Evolutionary conservation across 2,797 vertebrate species (phyloP).

Genomic region (Chanos chanos): DNA sequence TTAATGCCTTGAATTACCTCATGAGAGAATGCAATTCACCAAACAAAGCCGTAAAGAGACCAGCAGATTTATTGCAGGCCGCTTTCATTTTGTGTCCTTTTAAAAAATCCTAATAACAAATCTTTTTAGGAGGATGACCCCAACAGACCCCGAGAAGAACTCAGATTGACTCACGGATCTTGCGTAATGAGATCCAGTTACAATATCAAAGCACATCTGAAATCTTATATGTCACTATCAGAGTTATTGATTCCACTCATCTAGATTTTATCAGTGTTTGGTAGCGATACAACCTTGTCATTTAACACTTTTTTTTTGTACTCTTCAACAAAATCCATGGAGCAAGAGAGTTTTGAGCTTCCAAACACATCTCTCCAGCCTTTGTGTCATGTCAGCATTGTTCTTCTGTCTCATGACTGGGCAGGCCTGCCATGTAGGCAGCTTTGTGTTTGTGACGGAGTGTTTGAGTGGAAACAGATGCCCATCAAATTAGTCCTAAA

Average conservation of each 20-base stretch:
- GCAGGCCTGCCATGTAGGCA: constrained; percentile 18
- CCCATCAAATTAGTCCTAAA: constrained; percentile 40
- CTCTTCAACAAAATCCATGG: background rate
- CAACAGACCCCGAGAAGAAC: too few species aligned
- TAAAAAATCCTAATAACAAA: constrained; percentile 37
- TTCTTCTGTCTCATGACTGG: constrained; percentile 25
- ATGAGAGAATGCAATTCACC: constrained; percentile 42
- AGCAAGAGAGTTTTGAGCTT: constrained; percentile 11
- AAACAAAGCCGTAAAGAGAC: constrained; percentile 40
- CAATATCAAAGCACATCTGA: background rate
- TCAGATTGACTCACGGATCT: too few species aligned
- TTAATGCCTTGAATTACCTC: constrained; percentile 41
- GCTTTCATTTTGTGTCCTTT: constrained; percentile 10
- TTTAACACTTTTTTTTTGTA: background rate
- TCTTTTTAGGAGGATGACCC: constrained; percentile 29
- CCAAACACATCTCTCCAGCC: background rate
- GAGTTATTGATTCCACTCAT: background rate
- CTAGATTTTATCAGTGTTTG: too few species aligned
- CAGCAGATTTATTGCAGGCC: constrained; percentile 28
- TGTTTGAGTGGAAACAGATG: constrained; percentile 29
- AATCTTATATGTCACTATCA: background rate
- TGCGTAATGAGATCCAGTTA: background rate
- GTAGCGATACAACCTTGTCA: background rate
- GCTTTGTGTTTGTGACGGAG: constrained; percentile 12
- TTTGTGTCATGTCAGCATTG: constrained; percentile 22